A percentile compares a stretch with the other conserved stretches of the same genome.
These are phyloP conservation scores for Lapara coniferarum DNA, from an alignment of 2,888 invertebrate genomes.

Conservation along the genomic window DNA sequence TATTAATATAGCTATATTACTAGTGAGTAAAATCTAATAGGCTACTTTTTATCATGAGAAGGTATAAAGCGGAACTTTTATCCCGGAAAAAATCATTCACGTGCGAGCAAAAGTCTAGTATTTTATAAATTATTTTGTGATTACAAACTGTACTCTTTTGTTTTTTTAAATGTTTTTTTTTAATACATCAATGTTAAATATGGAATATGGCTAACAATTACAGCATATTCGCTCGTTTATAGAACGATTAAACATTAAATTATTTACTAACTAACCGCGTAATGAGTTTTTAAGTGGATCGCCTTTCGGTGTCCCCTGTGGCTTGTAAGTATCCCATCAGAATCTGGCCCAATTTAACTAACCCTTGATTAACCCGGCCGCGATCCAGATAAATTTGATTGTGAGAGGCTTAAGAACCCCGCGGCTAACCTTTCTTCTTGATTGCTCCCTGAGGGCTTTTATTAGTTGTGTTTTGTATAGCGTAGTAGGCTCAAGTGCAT, in stretches of 20 bases:
- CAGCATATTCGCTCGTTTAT: background rate
- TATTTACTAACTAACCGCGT: constrained; percentile 40
- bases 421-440: constrained; percentile 58
- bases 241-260: constrained; percentile 33
- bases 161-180: no score
- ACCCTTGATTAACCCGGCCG: constrained; percentile 59
- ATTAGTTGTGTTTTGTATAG: constrained; percentile 19
- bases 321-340: constrained; percentile 50
- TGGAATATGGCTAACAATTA: background rate
- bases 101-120: no score
- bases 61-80: no score
- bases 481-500: background rate
- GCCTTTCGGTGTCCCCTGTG: constrained; percentile 30
- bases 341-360: constrained; percentile 56
- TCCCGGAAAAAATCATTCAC: no score
- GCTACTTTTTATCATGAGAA: no score
- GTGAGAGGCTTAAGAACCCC: constrained; percentile 56
- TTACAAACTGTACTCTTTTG: no score
- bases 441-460: constrained; percentile 49
- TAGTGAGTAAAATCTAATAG: no score
- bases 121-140: no score
- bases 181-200: no score
- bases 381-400: constrained; percentile 64
- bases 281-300: constrained; percentile 46
- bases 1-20: no score